These are phyloP conservation scores for Pelecanus crispus DNA, from an alignment of 2,113 vertebrate genomes.

Conservation along the genomic window DNA sequence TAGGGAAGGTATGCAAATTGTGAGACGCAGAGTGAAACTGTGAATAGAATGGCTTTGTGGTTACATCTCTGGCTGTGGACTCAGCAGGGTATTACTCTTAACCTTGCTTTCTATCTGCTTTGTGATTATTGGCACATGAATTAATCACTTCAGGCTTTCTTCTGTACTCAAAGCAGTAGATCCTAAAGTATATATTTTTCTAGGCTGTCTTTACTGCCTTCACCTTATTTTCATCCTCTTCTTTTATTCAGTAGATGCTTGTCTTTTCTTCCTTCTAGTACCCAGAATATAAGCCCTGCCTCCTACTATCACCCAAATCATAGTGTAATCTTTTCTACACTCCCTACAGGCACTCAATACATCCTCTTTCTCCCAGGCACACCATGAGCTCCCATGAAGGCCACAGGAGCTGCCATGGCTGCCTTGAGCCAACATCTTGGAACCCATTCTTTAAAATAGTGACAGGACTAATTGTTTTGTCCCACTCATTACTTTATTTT, in stretches of 20 bases:
- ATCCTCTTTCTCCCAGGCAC: neutral
- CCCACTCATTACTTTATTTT: neutral
- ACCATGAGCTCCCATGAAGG: neutral
- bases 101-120: neutral
- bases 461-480: neutral
- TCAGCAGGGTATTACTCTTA: neutral
- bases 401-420: accelerated
- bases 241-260: neutral
- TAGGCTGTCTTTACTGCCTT: neutral
- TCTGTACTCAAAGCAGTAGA: neutral
- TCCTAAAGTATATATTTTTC: neutral
- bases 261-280: neutral
- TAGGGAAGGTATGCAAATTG: neutral
- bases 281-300: neutral
- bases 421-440: neutral
- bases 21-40: neutral
- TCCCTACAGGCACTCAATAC: neutral
- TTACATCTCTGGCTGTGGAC: neutral
- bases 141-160: neutral
- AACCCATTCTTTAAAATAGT: accelerated
- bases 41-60: neutral
- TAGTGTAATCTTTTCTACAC: neutral
- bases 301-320: neutral
- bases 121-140: neutral
- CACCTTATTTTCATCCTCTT: neutral